Percentiles rank a stretch among this genome's conserved stretches.
Conservation (phyloP, 2,113 vertebrate species). For the Emydocephalus ijimae region DNA sequence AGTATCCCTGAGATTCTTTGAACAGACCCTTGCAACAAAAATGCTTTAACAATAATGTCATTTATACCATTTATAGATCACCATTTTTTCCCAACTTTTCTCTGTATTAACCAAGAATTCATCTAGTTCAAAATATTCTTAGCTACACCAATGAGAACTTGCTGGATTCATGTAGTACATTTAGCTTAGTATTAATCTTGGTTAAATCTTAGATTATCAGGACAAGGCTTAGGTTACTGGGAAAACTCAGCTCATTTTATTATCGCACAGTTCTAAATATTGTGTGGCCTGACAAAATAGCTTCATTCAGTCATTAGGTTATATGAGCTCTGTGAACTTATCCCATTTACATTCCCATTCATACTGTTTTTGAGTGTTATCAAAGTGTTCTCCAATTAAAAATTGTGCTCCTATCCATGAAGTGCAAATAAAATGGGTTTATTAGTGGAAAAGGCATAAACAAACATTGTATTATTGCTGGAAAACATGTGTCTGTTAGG, state of each 20-base stretch:
- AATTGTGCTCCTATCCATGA: not conserved
- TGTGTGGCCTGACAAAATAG: not conserved
- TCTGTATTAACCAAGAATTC: not conserved
- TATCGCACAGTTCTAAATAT: not conserved
- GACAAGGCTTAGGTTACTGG: not conserved
- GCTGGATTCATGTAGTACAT: not conserved
- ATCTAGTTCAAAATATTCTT: not conserved
- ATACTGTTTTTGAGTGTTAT: not conserved
- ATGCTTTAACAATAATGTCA: not conserved
- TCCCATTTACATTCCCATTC: not conserved
- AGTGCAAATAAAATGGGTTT: not conserved
- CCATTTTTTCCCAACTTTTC: not conserved
- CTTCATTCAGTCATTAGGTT: not conserved
- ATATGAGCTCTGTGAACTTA: not conserved
- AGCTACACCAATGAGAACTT: not conserved
- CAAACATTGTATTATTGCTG: not conserved
- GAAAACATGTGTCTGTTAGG: not conserved
- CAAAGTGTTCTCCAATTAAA: not conserved
- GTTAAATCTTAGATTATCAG: not conserved
- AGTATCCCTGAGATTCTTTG: not conserved
- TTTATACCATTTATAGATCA: not conserved
- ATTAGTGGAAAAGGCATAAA: not conserved
- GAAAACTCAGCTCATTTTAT: not conserved
- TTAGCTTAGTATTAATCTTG: not conserved
- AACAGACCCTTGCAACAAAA: too few relatives aligned